Conservation (phyloP, 2,888 invertebrate genomes). For the Drosophila recens region DNA sequence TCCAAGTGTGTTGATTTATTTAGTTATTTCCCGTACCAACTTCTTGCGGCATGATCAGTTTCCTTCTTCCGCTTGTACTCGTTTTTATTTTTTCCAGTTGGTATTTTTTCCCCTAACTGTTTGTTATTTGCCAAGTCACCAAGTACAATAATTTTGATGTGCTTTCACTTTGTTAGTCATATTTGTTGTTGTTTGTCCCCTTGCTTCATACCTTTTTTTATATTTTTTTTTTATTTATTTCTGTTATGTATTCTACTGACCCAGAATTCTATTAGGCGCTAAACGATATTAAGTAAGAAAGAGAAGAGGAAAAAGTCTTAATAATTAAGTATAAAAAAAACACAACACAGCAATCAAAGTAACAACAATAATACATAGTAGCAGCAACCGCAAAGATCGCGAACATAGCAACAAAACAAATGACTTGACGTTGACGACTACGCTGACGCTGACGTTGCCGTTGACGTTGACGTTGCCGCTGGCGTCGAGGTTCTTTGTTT, state of each 20-base stretch:
- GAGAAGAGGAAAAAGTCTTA: slow-evolving; percentile 22
- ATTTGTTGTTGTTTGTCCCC: not conserved
- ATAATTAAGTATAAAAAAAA: slow-evolving; percentile 24
- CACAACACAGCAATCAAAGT: slow-evolving; percentile 17
- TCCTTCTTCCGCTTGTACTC: slow-evolving; percentile 18
- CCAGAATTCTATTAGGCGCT: slow-evolving; percentile 55
- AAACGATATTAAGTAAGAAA: slow-evolving; percentile 44
- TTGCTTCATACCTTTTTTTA: slow-evolving; percentile 1
- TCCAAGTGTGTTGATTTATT: not conserved
- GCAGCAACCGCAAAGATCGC: slow-evolving; percentile 20
- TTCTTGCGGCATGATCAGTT: slow-evolving; percentile 15
- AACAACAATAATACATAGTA: slow-evolving; percentile 2
- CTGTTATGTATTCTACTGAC: slow-evolving; percentile 66
- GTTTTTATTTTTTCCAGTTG: slow-evolving; percentile 3
- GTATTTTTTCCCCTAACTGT: slow-evolving; percentile 2
- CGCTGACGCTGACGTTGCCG: not conserved
- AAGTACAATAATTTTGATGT: slow-evolving; percentile 13
- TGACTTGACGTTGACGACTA: slow-evolving; percentile 7
- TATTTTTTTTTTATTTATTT: not conserved
- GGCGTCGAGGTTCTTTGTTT: not conserved
- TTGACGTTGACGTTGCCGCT: slow-evolving; percentile 6
- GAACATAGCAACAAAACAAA: slow-evolving; percentile 17
- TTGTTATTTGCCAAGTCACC: slow-evolving; percentile 6
- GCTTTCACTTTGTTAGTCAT: slow-evolving; percentile 46
- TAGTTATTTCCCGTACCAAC: slow-evolving; percentile 6